Evolutionary conservation across 2,888 invertebrate genomes (phyloP), one percentile per base, ranked within the genome.

Genomic region (Hemicrepidius hirtus): DNA sequence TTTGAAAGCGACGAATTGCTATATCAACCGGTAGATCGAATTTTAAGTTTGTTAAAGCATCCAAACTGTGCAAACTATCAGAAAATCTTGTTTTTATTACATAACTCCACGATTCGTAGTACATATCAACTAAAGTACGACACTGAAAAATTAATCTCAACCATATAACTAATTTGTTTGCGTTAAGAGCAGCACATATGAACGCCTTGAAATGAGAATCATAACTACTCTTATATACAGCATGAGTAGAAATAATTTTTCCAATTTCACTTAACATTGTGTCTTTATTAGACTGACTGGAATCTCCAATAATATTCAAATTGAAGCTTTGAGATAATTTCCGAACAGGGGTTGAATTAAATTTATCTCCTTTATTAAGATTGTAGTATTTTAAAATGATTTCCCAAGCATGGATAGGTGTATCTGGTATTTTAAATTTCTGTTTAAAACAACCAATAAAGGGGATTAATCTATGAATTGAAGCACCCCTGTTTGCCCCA

Each of bases 171-270:
- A 99, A 89, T 87, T 97, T 96, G 82, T 95, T 95, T 65, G 94
- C 92, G 88, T 99, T 99, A 50, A 99, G 88, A 28, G 96, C 99
- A 28, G 97, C 94, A 87, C 98, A 99, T 62, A 99, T 91, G 84
- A 99, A 97, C 0, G 99, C 99, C 87, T 99, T 99, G 84, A 99
- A 98, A 87, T 98, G 98, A 16, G 99, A 95, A 88, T 99, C 99
- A 76, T 92, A 94, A 83, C 97, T 97, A 80, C 99, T 90, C 85
- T 98, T 98, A 81, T 98, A 96, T 0, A 95, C 95, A 7, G 92
- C 91, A 87, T 99, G 99, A 32, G 96, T 94, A 12, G 95, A 91
- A 68, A 97, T 91, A 75, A 99, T 97, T 83, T 94, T 95, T 49
- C 98, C 98, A 75, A 99, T 95, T 44, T 95, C 93, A 82, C 95